Evolutionary conservation across 2,888 invertebrate species (phyloP), one percentile per base, ranked within the genome.

Genomic region (Hartigia nigra): DNA sequence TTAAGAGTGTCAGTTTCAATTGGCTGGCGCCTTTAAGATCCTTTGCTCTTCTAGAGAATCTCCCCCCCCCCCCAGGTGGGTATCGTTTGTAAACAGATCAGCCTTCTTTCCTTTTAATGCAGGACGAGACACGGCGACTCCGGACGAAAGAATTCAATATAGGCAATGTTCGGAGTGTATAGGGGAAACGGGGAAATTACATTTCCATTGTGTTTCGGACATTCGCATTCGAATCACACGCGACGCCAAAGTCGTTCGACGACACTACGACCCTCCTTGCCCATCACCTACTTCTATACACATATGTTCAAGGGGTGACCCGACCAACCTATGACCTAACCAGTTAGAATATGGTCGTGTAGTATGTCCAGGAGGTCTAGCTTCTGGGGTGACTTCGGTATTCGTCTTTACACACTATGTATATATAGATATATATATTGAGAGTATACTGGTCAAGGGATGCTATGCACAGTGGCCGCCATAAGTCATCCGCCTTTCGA

Each of bases 401-500:
- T 55, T 55, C 23, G 14, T 55, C 55, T 55, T 55, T 55, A 55
- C 55, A 55, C 23, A 23, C 23, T 9, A 9, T 55, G 23, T 9
- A 55, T 55, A 55, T 9, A 39, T 12, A 1, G 12, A 39, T 4
- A 55, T 9, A 35, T 35, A 5, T 35, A 2, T 35, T 35, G 55
- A 55, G 55, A 55, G 23, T 55, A 55, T 55, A 55, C 55, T 9
- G 55, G 55, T 31, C 72, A 23, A 72, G 72, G 72, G 72, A 34
- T 72, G 31, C 31, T 31, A 23, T 75, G 75, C 31, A 75, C 75
- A 36, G 75, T 36, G 75, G n/a, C 75, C 36, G 76, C 86, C 85
- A 88, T 90, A 89, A 89, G 88, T 90, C 89, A 90, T 88, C 86
- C 85, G 86, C 84, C 86, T 88, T 55, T 87, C 88, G 86, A 90